Percentiles rank a stretch among this genome's conserved stretches.
Evolutionary conservation across 2,888 invertebrate species (phyloP).

Genomic region (Mycalesis mineus): DNA sequence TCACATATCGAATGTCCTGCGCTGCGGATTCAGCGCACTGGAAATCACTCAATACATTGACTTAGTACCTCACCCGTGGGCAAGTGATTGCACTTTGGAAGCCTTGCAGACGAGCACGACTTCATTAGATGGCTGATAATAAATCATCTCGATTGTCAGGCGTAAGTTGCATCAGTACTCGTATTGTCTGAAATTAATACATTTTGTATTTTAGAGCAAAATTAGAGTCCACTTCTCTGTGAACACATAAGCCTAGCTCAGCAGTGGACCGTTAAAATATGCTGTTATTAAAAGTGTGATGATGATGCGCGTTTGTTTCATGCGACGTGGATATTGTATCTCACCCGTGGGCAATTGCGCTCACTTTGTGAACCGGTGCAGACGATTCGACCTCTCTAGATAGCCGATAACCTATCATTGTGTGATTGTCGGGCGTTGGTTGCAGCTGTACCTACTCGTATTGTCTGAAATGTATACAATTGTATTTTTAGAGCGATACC

Average conservation of each 20-base stretch:
- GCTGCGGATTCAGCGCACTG: no score
- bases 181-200: conserved; percentile 13
- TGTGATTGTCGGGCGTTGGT: conserved; percentile 11
- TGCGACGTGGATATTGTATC: no score
- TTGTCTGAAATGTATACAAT: conserved; percentile 13
- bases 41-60: no score
- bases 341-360: background rate
- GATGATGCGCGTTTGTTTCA: no score
- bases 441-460: conserved; percentile 8
- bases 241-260: no score
- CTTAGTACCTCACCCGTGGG: no score
- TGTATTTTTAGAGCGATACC: conserved; percentile 15
- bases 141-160: conserved; percentile 18
- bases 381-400: conserved; percentile 21
- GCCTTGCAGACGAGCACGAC: background rate
- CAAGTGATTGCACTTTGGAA: no score
- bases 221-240: no score
- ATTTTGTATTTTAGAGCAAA: conserved; percentile 13
- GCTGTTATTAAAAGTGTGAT: no score
- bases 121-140: conserved; percentile 23
- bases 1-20: no score
- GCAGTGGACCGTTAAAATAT: no score
- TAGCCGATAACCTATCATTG: conserved; percentile 25
- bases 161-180: conserved; percentile 6
- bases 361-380: background rate